phyloP scores from a whole-genome alignment of 64 coral and sea anemone genomes.

The Pocillopora verrucosa region DNA sequence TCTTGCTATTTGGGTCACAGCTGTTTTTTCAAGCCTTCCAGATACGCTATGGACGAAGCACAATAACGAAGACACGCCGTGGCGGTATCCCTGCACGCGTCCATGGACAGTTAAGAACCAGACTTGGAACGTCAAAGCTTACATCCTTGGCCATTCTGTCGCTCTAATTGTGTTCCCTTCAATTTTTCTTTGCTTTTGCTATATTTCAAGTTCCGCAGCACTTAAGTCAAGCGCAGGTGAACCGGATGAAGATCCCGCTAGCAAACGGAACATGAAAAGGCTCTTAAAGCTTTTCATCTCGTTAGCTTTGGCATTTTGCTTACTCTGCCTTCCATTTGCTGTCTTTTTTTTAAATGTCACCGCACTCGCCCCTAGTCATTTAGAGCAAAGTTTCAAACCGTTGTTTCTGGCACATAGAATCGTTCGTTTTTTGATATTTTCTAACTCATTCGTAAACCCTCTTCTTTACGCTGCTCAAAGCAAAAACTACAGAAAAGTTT shows the following conservation, averaged over 20 bases:
- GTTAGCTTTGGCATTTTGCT: slow-evolving; percentile 1
- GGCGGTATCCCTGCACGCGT: not conserved
- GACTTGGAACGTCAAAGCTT: not conserved
- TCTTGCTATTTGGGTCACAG: not conserved
- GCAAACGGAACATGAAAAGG: not conserved
- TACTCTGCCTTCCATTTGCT: not conserved
- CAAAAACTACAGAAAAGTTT: not conserved
- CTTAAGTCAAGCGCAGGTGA: not conserved
- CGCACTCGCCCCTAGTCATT: not conserved
- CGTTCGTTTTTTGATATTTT: slow-evolving; percentile 4
- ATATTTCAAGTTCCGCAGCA: not conserved
- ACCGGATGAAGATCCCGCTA: not conserved
- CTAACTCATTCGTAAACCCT: slow-evolving; percentile 26
- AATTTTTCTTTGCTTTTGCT: not conserved
- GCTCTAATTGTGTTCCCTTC: not conserved
- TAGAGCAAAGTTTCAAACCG: not conserved
- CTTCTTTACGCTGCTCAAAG: slow-evolving; percentile 30
- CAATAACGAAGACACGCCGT: not conserved
- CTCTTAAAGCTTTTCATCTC: slow-evolving; percentile 17
- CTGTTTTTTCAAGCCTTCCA: not conserved
- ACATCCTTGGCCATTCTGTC: not conserved
- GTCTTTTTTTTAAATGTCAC: not conserved
- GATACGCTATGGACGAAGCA: not conserved
- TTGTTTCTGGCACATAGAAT: slow-evolving; percentile 1
- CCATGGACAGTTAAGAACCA: not conserved